Percentiles rank a stretch among this genome's conserved stretches.
Evolutionary conservation across 1,140 invertebrate species (phyloP).

Genomic region (Danaus plexippus): DNA sequence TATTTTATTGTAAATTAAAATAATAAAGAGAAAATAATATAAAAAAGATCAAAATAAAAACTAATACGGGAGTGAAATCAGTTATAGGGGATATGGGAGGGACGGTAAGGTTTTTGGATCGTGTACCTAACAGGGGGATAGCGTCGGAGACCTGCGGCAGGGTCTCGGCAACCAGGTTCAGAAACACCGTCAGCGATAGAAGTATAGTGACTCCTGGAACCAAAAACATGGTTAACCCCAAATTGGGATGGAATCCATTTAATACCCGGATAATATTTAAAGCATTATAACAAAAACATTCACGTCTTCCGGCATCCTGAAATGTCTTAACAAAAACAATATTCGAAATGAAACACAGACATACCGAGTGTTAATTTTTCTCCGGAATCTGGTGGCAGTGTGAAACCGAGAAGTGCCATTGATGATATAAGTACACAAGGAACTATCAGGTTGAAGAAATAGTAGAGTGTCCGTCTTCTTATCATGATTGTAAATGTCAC

Average conservation of each 20-base stretch:
- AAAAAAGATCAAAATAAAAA: slow-evolving; percentile 28
- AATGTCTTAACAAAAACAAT: not conserved
- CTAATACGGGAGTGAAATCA: slow-evolving; percentile 31
- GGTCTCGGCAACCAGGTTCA: slow-evolving; percentile 95
- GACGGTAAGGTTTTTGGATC: slow-evolving; percentile 39
- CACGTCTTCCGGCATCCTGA: too few relatives aligned
- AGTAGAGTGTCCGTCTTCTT: slow-evolving; percentile 95
- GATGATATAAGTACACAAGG: slow-evolving; percentile 98
- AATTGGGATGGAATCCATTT: not conserved
- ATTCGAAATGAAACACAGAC: slow-evolving; percentile 31
- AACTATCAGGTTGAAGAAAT: slow-evolving; percentile 99
- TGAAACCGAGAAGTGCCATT: slow-evolving; percentile 98
- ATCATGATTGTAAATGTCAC: slow-evolving; percentile 98
- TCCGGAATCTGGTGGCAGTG: slow-evolving; percentile 97
- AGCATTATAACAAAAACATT: slow-evolving; percentile 1
- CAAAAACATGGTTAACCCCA: slow-evolving; percentile 73
- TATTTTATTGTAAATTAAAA: slow-evolving; percentile 38
- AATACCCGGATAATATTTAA: too few relatives aligned
- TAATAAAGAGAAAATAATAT: slow-evolving; percentile 36
- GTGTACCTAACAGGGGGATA: slow-evolving; percentile 93
- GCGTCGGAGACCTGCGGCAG: slow-evolving; percentile 96
- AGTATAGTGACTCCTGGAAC: slow-evolving; percentile 99
- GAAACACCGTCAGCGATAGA: slow-evolving; percentile 99
- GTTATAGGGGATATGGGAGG: slow-evolving; percentile 36
- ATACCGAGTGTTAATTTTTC: slow-evolving; percentile 98